A percentile compares a stretch with the other conserved stretches of the same genome.
phyloP scores from a whole-genome alignment of 2,888 invertebrate genomes.

The Panzeria rudis region DNA sequence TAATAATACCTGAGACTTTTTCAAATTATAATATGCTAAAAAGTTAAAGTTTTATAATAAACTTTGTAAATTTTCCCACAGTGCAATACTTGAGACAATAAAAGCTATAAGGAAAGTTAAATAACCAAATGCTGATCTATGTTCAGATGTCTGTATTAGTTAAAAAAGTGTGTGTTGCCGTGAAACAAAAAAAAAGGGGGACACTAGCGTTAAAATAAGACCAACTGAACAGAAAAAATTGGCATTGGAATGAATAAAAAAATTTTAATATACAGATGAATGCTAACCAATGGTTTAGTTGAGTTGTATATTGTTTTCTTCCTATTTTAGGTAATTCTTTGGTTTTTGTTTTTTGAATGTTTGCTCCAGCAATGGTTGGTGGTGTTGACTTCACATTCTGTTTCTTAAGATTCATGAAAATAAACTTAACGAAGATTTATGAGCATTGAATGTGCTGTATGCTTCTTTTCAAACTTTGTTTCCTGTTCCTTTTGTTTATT shows the following conservation, averaged over 20 bases:
- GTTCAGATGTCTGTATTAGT: constrained; percentile 26
- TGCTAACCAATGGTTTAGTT: constrained; percentile 53
- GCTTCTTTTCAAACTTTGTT: constrained; percentile 69
- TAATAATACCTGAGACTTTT: too few species aligned
- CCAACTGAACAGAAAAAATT: constrained; percentile 26
- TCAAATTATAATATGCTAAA: too few species aligned
- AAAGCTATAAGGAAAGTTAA: constrained; percentile 16
- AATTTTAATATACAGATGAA: constrained; percentile 48
- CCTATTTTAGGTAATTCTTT: constrained; percentile 46
- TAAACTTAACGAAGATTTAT: constrained; percentile 72
- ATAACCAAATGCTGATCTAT: constrained; percentile 40
- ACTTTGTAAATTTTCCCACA: too few species aligned
- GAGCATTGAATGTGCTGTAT: constrained; percentile 68
- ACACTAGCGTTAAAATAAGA: background rate
- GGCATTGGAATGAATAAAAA: constrained; percentile 46
- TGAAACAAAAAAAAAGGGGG: constrained; percentile 37
- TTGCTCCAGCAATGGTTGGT: constrained; percentile 55
- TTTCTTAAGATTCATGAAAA: constrained; percentile 64
- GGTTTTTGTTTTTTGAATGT: constrained; percentile 50
- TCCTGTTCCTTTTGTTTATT: constrained; percentile 34
- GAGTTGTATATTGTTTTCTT: constrained; percentile 13
- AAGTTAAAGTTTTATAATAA: too few species aligned
- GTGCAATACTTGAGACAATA: background rate
- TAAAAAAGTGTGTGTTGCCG: constrained; percentile 15
- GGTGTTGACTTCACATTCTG: constrained; percentile 66